Conservation (phyloP, 2,113 vertebrate species). For the Chitala chitala region DNA sequence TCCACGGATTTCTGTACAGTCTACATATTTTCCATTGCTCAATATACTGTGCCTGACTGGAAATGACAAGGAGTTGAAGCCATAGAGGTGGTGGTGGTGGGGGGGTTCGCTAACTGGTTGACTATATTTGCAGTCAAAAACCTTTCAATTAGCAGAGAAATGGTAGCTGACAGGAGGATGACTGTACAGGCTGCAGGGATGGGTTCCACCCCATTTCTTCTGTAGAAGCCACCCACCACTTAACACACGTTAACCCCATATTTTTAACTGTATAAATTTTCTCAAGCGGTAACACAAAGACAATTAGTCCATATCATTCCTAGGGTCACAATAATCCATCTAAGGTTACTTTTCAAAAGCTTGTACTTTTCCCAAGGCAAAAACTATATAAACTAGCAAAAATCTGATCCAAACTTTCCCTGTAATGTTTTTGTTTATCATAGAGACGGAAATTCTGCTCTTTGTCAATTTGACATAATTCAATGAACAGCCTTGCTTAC, state of each 20-base stretch:
- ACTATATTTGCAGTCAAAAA: neutral
- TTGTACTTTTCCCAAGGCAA: neutral
- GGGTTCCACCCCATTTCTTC: neutral
- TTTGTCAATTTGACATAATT: neutral
- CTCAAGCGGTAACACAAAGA: neutral
- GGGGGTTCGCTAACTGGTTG: neutral
- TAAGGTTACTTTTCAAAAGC: neutral
- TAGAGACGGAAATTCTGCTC: neutral
- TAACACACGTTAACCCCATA: neutral
- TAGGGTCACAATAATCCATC: neutral
- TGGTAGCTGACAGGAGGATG: neutral
- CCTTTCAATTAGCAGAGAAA: neutral
- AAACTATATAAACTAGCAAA: neutral
- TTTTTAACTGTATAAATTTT: neutral
- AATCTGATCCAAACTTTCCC: too few species aligned
- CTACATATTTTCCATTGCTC: constrained; percentile 22
- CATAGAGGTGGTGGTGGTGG: neutral
- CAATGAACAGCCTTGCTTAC: neutral
- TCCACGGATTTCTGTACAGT: constrained; percentile 16
- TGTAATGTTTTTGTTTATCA: neutral
- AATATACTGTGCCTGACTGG: neutral
- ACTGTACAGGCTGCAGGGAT: neutral
- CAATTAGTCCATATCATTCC: neutral
- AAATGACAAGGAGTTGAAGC: constrained; percentile 13
- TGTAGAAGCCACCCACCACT: neutral